These are phyloP conservation scores for Mormoops blainvillei DNA, from an alignment of 2,113 vertebrate species.

Conservation along the genomic window DNA sequence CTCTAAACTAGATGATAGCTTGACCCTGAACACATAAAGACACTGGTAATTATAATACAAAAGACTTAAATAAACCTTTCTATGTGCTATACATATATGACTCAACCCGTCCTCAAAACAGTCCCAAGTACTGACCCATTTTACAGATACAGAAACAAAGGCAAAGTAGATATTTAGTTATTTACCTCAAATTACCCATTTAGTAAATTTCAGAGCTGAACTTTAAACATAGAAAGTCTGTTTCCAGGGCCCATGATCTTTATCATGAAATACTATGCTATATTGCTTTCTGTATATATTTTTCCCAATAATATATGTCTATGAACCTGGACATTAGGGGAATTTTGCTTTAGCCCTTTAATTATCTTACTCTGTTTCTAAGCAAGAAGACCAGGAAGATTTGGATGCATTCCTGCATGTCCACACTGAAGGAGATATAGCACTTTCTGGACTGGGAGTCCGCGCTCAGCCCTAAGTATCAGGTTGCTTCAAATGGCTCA, in stretches of 20 bases:
- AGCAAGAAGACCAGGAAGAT: neutral
- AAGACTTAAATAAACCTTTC: neutral
- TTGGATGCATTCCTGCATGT: neutral
- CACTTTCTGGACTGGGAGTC: neutral
- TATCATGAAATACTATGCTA: neutral
- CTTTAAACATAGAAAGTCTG: neutral
- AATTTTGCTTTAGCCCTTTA: neutral
- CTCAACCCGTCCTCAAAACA: neutral
- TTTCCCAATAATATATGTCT: neutral
- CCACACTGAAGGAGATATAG: neutral
- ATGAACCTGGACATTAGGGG: neutral
- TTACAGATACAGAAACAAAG: neutral
- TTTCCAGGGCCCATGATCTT: neutral
- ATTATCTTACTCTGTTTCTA: neutral
- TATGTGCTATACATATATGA: neutral
- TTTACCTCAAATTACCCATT: neutral
- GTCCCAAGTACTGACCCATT: neutral
- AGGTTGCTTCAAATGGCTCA: neutral
- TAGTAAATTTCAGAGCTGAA: neutral
- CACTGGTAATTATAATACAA: neutral
- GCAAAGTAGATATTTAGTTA: neutral
- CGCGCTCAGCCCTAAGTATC: neutral
- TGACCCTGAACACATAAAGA: neutral
- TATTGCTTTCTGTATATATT: neutral
- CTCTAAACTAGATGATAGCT: neutral